Conservation (phyloP, 2,797 vertebrate genomes). For the Microctenopoma steveboyesi region DNA sequence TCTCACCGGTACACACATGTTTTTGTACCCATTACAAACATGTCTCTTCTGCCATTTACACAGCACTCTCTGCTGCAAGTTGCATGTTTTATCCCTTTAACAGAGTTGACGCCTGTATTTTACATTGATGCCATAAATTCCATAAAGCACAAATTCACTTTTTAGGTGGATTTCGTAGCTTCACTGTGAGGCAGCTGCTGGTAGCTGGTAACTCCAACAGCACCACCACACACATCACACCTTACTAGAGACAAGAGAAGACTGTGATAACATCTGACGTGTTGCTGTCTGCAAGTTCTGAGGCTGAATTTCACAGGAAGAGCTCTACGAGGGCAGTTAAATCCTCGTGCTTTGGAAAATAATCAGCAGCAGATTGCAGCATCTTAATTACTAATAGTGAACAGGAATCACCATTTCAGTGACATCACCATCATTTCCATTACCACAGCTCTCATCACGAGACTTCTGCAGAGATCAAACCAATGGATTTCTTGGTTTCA, state of each 20-base stretch:
- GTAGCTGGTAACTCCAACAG: too few species aligned
- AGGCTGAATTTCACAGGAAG: not conserved
- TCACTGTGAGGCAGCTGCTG: not conserved
- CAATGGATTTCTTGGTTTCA: not conserved
- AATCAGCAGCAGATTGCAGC: not conserved
- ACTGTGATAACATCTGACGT: not conserved
- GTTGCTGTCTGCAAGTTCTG: not conserved
- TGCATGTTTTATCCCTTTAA: constrained; percentile 24
- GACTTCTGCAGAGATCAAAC: not conserved
- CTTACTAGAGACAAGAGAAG: too few species aligned
- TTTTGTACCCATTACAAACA: constrained; percentile 54
- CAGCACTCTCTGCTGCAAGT: constrained; percentile 25
- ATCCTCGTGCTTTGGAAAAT: not conserved
- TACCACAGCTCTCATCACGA: not conserved
- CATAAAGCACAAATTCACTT: not conserved
- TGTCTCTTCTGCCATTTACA: constrained; percentile 34
- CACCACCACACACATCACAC: not conserved
- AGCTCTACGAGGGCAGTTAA: not conserved
- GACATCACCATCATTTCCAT: not conserved
- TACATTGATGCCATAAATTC: not conserved
- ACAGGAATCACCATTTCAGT: not conserved
- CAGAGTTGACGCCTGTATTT: not conserved
- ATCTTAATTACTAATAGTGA: not conserved
- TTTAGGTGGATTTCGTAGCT: not conserved
- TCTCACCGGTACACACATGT: constrained; percentile 57